phyloP scores from a whole-genome alignment of 2,888 invertebrate genomes.

The Heliconius ethilla region DNA sequence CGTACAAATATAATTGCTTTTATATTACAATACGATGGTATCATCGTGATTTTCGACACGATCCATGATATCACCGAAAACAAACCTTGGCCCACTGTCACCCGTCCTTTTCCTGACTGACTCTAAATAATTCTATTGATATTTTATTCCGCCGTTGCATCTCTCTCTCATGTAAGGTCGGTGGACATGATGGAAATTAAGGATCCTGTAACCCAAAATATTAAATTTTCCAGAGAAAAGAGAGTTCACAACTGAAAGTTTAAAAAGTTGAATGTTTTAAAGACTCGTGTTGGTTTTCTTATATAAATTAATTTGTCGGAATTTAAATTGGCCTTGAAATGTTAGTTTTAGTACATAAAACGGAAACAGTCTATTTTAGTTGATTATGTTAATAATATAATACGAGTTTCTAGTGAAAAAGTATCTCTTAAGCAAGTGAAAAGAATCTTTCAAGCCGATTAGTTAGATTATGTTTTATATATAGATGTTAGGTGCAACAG shows the following conservation, averaged over 20 bases:
- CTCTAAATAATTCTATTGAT: conserved; percentile 5
- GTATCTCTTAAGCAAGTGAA: too few relatives aligned
- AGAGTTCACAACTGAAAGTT: too few relatives aligned
- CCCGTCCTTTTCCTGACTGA: conserved; percentile 27
- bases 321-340: background rate
- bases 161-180: background rate
- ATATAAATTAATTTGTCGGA: background rate
- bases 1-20: background rate
- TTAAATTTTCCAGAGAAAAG: too few relatives aligned
- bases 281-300: background rate
- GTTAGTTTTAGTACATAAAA: background rate
- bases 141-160: background rate
- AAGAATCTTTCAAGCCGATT: background rate
- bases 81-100: conserved; percentile 56
- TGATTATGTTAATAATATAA: background rate
- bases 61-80: conserved; percentile 51
- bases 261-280: background rate
- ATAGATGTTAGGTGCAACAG: too few relatives aligned
- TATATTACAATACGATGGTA: background rate
- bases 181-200: background rate
- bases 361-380: background rate
- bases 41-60: conserved; percentile 50
- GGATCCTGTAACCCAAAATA: too few relatives aligned
- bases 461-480: background rate
- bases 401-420: background rate